Percentiles rank a stretch among this genome's conserved stretches.
These are phyloP conservation scores for Ophonus ardosiacus DNA, from an alignment of 2,888 invertebrate genomes.

Conservation along the genomic window DNA sequence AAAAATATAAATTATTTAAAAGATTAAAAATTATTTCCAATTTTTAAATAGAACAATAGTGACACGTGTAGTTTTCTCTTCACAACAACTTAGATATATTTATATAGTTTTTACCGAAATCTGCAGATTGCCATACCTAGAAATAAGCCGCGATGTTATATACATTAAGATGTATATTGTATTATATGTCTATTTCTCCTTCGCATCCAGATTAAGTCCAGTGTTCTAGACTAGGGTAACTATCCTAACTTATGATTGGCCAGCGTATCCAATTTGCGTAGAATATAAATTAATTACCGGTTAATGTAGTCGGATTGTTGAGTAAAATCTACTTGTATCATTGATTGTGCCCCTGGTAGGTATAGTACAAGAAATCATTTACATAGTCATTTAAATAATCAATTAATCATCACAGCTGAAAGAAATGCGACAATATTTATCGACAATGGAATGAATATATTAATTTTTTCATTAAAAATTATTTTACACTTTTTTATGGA, in stretches of 20 bases:
- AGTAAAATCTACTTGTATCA: conserved; percentile 14
- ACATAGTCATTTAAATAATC: conserved; percentile 29
- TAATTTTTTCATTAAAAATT: background rate
- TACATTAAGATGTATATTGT: background rate
- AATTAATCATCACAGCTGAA: conserved; percentile 9
- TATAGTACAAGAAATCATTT: conserved; percentile 3
- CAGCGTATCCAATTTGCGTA: conserved; percentile 28
- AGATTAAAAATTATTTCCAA: no score
- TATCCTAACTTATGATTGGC: conserved; percentile 25
- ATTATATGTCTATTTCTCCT: background rate
- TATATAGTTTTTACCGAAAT: no score
- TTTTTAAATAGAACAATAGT: no score
- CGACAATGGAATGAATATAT: conserved; percentile 17
- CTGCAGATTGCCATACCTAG: no score
- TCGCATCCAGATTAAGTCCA: background rate
- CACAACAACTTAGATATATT: no score
- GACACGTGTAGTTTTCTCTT: no score
- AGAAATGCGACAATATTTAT: background rate
- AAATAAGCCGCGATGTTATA: no score
- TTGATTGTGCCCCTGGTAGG: conserved; percentile 7
- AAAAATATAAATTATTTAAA: no score
- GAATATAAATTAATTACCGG: conserved; percentile 35
- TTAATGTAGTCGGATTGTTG: conserved; percentile 22
- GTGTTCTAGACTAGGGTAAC: background rate
- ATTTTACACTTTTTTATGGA: background rate